Conservation (phyloP, 2,888 invertebrate species). For the Drosophila hamatofila region DNA sequence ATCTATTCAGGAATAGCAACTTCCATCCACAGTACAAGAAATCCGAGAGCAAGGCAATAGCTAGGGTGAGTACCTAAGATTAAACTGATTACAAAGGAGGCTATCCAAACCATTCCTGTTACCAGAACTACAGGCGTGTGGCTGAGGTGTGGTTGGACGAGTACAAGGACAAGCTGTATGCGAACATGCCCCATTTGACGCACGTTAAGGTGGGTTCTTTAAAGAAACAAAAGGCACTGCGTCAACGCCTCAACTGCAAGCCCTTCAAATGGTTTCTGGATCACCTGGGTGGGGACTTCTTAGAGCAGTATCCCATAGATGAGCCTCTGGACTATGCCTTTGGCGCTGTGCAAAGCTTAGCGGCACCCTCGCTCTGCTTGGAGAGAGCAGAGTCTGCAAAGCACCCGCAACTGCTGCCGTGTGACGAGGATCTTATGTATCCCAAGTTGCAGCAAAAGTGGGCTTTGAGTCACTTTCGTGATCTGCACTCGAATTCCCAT, state of each 20-base stretch:
- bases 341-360: conserved; percentile 90
- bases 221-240: conserved; percentile 90
- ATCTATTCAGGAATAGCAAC: conserved; percentile 94
- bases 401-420: conserved; percentile 61
- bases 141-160: conserved; percentile 99
- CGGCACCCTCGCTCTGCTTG: conserved; percentile 88
- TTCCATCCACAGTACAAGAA: conserved; percentile 95
- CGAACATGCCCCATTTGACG: conserved; percentile 90
- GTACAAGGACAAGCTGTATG: conserved; percentile 94
- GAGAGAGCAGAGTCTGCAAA: conserved; percentile 87
- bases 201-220: conserved; percentile 92
- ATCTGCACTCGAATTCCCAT: conserved; percentile 86
- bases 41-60: conserved; percentile 89
- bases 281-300: conserved; percentile 94
- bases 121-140: conserved; percentile 94
- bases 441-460: conserved; percentile 80
- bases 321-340: conserved; percentile 93
- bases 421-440: conserved; percentile 69
- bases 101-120: not conserved
- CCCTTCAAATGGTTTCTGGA: conserved; percentile 98
- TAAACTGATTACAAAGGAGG: not conserved
- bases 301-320: conserved; percentile 94
- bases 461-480: conserved; percentile 76
- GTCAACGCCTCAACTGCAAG: conserved; percentile 92
- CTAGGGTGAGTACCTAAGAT: conserved; percentile 37